A percentile compares a stretch with the other conserved stretches of the same genome.
These are phyloP conservation scores for Tridacna gigas DNA, from an alignment of 2,888 invertebrate genomes.

Conservation along the genomic window DNA sequence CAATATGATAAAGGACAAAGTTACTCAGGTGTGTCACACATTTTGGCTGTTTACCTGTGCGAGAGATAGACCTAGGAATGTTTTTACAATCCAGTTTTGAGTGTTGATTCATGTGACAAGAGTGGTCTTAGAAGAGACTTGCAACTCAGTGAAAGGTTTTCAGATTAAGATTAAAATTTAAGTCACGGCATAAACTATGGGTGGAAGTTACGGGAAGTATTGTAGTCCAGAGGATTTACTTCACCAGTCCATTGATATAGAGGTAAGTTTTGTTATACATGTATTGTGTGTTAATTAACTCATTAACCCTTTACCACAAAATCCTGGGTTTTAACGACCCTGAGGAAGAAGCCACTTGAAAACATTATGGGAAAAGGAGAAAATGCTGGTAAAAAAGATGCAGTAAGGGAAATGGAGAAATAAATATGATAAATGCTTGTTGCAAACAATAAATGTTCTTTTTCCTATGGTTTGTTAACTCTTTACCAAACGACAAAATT, in stretches of 20 bases:
- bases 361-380: slow-evolving; percentile 3
- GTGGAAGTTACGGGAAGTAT: slow-evolving; percentile 3
- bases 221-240: slow-evolving; percentile 4
- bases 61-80: neutral
- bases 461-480: too few relatives aligned
- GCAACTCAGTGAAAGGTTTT: too few relatives aligned
- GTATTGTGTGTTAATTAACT: too few relatives aligned
- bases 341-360: neutral
- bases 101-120: neutral
- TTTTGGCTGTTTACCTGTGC: neutral
- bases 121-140: too few relatives aligned
- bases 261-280: neutral
- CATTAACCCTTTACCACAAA: too few relatives aligned
- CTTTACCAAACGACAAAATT: too few relatives aligned
- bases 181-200: neutral
- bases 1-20: too few relatives aligned
- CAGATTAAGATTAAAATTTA: too few relatives aligned
- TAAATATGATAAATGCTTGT: too few relatives aligned
- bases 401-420: too few relatives aligned
- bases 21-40: slow-evolving; percentile 10
- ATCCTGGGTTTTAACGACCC: too few relatives aligned
- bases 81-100: neutral
- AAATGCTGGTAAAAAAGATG: neutral
- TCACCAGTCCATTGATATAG: slow-evolving; percentile 14
- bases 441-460: too few relatives aligned